Base-by-base conservation (phyloP, 2,113 vertebrate genomes). In the Butorides virescens region DNA sequence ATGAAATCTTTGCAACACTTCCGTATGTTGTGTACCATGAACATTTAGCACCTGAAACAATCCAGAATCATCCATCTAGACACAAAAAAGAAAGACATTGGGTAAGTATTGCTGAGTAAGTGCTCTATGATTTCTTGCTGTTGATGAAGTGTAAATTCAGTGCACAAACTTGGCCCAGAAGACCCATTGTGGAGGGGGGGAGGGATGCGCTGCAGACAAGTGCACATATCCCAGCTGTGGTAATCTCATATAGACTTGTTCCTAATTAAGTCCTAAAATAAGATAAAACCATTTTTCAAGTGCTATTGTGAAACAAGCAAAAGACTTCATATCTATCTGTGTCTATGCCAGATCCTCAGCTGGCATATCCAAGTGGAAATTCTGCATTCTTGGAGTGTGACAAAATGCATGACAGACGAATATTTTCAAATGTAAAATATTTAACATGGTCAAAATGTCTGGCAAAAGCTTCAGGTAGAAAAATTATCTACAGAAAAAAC, bases 11-110 rank as follows among this genome's bases (percentile, higher is more conserved):
- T 62, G 68, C 34, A 97, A 55, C 0, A 10, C 15, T 21, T 85
- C 39, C 3, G 29, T 71, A 47, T 32, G 89, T 74, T 5, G 30
- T 5, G 30, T n/a, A 3, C 32, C 34, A 8, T 5, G 76, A 70
- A 97, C 39, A 65, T 96, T 86, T 7, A 98, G 34, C 19, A 98
- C 73, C 39, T 96, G 95, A 86, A 98, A 98, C 2, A 86, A 95
- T 30, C 96, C 95, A 5, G 96, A 96, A 72, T 95, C 91, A 5
- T 96, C 96, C 4, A 97, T 77, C 97, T 97, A 63, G 21, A 93
- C 86, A 77, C 30, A 84, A 71, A 32, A 70, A 88, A 67, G 78
- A 55, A 72, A 56, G 61, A 71, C 20, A 26, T 15, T 11, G n/a
- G 39, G 22, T 39, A 61, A 71, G 56, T 29, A 71, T 53, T 25